Evolutionary conservation across 2,797 vertebrate species (phyloP).

Genomic region (Tolypeutes matacus): DNA sequence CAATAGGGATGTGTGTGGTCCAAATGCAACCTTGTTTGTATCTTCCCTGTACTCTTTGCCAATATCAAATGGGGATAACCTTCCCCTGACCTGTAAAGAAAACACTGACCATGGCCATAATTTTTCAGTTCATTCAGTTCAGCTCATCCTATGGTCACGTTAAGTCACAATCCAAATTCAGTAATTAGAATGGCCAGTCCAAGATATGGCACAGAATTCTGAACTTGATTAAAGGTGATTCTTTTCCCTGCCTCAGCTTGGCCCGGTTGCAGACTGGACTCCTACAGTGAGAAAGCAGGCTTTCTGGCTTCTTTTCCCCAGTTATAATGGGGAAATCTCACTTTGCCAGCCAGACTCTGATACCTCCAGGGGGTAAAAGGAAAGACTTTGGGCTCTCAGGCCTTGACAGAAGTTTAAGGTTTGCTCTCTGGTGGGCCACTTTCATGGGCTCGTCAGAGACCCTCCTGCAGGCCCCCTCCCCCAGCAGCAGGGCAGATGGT

Average conservation of each 20-base stretch:
- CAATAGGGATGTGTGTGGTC: background rate
- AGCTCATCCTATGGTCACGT: background rate
- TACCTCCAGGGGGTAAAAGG: background rate
- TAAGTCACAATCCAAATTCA: background rate
- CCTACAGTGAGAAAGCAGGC: background rate
- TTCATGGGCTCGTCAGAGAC: background rate
- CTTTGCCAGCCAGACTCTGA: background rate
- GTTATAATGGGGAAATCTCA: background rate
- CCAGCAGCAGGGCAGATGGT: background rate
- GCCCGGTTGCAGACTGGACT: background rate
- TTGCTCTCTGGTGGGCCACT: background rate
- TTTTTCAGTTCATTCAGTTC: background rate
- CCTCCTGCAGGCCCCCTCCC: background rate
- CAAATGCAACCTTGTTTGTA: background rate
- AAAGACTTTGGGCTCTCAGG: background rate
- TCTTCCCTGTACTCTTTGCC: background rate
- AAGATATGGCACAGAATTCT: background rate
- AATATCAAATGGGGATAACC: background rate
- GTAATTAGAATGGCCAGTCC: background rate
- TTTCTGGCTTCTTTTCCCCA: background rate
- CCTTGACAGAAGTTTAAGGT: no score
- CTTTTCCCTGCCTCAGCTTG: background rate
- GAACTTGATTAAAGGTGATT: background rate
- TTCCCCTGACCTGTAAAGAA: background rate
- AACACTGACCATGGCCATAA: background rate